Base-by-base conservation (phyloP, 1,140 invertebrate genomes). In the Papilio dardanus region DNA sequence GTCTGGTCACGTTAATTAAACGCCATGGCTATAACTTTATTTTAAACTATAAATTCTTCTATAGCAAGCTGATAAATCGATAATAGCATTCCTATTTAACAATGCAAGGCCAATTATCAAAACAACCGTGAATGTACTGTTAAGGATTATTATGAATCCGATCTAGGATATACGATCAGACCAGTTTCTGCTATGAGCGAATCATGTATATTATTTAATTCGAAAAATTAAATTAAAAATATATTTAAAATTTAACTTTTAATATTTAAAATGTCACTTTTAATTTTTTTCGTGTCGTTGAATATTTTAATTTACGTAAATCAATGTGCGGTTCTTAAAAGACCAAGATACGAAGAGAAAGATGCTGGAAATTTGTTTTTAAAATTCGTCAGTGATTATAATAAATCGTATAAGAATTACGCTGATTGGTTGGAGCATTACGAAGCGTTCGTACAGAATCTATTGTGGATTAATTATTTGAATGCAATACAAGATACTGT, bases 391-490 rank as follows among this genome's bases (percentile, higher is more conserved):
- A 21, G 68, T 30, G 68, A 71, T 28, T 46, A 71, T 46, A 71
- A 46, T 4, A 71, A 71, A 16, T 46, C 19, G 50, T 71, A 71
- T 40, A 46, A 71, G n/a, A 46, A 71, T 40, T 30, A 71, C n/a
- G 37, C 28, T 4, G 68, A 71, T 50, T 46, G 40, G 40, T 46
- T 71, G 40, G 40, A 42, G 14, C 68, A 71, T n/a, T 71, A 71
- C 40, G 68, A 71, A 31, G 68, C 68, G 21, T 71, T 71, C 19
- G 40, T 71, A 31, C 68, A 71, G 40, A 71, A 37, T 30, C 30
- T 71, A 2, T 30, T 71, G 5, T 71, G 40, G 69, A 71, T 71
- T 6, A 71, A 71, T 28, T 71, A 71, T 33, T 50, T 71, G n/a
- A 71, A 71, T 30, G 69, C 40, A 1, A 46, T 71, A 14, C 69